These are phyloP conservation scores for Phortica magna DNA, from an alignment of 2,888 invertebrate genomes.

Conservation along the genomic window DNA sequence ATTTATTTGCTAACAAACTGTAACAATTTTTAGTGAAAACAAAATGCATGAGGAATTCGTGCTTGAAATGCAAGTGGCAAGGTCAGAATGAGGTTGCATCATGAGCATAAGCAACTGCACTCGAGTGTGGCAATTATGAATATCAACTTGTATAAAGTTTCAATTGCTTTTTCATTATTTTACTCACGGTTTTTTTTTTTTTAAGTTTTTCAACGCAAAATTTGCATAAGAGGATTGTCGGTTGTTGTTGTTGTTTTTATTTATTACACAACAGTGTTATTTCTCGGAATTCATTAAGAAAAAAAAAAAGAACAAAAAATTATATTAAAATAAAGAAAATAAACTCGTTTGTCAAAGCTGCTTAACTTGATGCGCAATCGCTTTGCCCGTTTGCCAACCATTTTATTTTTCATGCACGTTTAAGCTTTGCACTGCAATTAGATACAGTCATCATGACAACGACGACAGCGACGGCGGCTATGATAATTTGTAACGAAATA, in stretches of 20 bases:
- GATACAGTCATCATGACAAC: not conserved
- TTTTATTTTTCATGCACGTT: too few relatives aligned
- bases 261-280: too few relatives aligned
- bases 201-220: constrained; percentile 2
- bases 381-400: too few relatives aligned
- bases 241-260: not conserved
- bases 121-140: not conserved
- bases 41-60: not conserved
- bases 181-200: constrained; percentile 1
- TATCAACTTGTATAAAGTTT: not conserved
- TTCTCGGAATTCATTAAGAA: too few relatives aligned
- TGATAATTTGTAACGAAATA: not conserved
- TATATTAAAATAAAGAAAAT: not conserved
- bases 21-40: too few relatives aligned
- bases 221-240: constrained; percentile 17
- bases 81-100: not conserved
- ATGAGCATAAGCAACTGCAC: not conserved
- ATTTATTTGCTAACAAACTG: too few relatives aligned
- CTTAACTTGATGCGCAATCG: not conserved
- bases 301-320: too few relatives aligned
- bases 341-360: constrained; percentile 10
- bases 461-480: not conserved
- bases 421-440: too few relatives aligned
- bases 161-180: not conserved
- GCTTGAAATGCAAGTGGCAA: not conserved